Evolutionary conservation across 1,140 invertebrate species (phyloP), one percentile per base, ranked within the genome.

Genomic region (Schlechtendalia chinensis): DNA sequence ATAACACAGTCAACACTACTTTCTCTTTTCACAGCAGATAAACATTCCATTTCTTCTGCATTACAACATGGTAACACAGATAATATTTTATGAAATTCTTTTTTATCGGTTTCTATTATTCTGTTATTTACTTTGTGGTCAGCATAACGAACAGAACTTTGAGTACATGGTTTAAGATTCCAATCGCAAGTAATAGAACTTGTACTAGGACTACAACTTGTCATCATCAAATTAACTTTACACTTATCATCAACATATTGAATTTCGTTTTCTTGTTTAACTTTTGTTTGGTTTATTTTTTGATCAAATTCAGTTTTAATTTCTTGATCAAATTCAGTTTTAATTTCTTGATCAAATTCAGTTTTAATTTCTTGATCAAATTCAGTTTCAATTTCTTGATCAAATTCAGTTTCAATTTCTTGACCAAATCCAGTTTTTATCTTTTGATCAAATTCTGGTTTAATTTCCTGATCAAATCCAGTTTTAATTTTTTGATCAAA

Each of bases 401-500:
- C n/a, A n/a, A n/a, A n/a, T n/a, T n/a, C n/a, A n/a, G n/a, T n/a
- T n/a, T n/a, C n/a, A n/a, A n/a, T n/a, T 72, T 0, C 14, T 50
- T 19, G 11, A 8, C 27, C 54, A 54, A 54, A 5, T 50, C 54
- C 50, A 27, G 22, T 4, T 14, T 50, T 14, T 29, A 54, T 45
- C 16, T 53, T 0, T 59, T 59, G 22, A 61, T 61, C 22, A 77
- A 59, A 77, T 58, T 77, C 58, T 17, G 75, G 45, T 47, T 63
- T 79, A 27, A 79, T 79, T 27, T 79, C 39, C 14, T 79, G 59
- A n/a, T n/a, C n/a, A n/a, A n/a, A n/a, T n/a, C n/a, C n/a, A n/a
- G n/a, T n/a, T n/a, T n/a, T n/a, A n/a, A n/a, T n/a, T 72, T 0
- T 5, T 50, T 19, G 11, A 8, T 54, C 54, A 54, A 54, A 5